Evolutionary conservation across 2,888 invertebrate genomes (phyloP).

Genomic region (Metacarcinus magister): DNA sequence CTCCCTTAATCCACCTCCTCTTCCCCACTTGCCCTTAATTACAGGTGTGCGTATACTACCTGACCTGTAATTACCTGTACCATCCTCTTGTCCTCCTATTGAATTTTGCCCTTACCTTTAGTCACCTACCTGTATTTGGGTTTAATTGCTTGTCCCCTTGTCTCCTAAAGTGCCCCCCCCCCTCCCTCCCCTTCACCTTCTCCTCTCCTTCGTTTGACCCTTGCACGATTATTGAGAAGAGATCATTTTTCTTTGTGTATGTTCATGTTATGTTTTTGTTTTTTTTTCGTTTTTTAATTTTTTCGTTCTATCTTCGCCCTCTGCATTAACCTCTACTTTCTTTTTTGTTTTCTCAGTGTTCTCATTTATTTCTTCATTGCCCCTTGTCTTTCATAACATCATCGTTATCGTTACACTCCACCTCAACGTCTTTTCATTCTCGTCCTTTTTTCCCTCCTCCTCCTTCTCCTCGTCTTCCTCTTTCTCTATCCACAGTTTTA

Average conservation of each 20-base stretch:
- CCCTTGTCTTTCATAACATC: background rate
- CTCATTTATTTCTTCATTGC: background rate
- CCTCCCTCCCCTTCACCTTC: background rate
- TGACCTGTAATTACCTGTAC: background rate
- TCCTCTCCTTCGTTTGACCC: background rate
- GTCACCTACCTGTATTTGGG: background rate
- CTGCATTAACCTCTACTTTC: background rate
- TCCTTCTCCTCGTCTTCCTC: background rate
- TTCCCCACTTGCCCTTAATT: background rate
- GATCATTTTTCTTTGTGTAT: background rate
- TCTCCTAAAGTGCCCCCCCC: too few species aligned
- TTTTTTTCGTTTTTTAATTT: background rate
- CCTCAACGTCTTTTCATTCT: too few species aligned
- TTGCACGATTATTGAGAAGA: background rate
- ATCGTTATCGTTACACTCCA: too few species aligned
- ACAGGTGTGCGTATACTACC: background rate
- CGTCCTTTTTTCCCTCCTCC: background rate
- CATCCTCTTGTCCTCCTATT: background rate
- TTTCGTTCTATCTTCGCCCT: background rate
- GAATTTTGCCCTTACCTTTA: background rate
- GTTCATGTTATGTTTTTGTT: background rate
- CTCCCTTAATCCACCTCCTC: background rate
- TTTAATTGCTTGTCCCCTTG: background rate
- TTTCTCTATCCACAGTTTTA: background rate
- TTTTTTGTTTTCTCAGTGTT: background rate